phyloP scores from a whole-genome alignment of 2,797 vertebrate species.

The Labeo calbasu region DNA sequence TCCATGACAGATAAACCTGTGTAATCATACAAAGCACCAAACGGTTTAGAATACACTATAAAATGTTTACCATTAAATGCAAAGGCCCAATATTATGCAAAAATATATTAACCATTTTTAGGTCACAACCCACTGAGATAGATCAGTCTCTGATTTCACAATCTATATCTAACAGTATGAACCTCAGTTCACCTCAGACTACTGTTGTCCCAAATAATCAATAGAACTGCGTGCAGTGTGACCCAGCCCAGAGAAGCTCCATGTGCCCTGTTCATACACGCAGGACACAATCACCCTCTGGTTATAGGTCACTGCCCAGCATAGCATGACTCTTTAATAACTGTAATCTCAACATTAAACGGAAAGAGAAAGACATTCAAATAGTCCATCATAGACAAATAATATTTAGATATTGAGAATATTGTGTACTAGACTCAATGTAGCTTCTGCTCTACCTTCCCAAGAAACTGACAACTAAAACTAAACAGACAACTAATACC shows the following conservation, averaged over 20 bases:
- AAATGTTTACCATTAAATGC: neutral
- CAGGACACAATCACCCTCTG: constrained; percentile 24
- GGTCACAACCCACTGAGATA: constrained; percentile 2
- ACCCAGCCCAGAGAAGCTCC: constrained; percentile 12
- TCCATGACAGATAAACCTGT: constrained; percentile 86
- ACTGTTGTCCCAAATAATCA: constrained; percentile 39
- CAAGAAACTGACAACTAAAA: neutral
- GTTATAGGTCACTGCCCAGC: constrained; percentile 29
- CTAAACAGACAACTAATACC: neutral
- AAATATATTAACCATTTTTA: neutral
- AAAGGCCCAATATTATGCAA: neutral
- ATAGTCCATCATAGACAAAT: neutral
- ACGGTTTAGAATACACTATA: neutral
- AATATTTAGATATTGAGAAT: neutral
- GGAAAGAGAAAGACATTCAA: neutral
- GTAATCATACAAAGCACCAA: constrained; percentile 3
- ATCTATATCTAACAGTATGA: neutral
- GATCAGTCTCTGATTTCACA: constrained; percentile 1
- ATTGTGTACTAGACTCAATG: neutral
- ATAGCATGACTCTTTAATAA: neutral
- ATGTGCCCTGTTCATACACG: neutral
- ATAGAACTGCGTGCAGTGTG: constrained; percentile 7
- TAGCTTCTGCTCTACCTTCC: neutral
- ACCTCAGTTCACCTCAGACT: constrained; percentile 18
- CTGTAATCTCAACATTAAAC: neutral